A percentile compares a stretch with the other conserved stretches of the same genome.
Evolutionary conservation across 2,113 vertebrate genomes (phyloP).

Genomic region (Rhinogobius similis): DNA sequence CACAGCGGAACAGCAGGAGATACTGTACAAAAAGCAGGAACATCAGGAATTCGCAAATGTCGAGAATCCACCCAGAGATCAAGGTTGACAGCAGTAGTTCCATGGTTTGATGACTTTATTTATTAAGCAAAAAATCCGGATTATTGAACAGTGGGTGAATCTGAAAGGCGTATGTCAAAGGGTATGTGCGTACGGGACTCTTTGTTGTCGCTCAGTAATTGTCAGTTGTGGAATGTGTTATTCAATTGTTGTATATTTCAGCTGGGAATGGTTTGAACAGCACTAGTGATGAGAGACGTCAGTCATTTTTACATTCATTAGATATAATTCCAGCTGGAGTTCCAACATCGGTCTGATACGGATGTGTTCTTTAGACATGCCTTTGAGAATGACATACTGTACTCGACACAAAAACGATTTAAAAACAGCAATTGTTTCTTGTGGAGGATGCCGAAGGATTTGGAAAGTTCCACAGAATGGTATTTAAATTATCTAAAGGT

Average conservation of each 20-base stretch:
- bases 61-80: not conserved
- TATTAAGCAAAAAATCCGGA: not conserved
- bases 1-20: not conserved
- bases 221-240: not conserved
- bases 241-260: not conserved
- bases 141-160: not conserved
- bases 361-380: too few relatives aligned
- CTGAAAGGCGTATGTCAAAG: not conserved
- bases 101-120: not conserved
- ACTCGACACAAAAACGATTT: too few relatives aligned
- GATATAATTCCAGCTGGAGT: too few relatives aligned
- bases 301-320: too few relatives aligned
- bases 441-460: too few relatives aligned
- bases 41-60: not conserved
- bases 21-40: not conserved
- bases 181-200: not conserved
- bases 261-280: not conserved
- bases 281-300: not conserved
- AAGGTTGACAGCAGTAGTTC: not conserved
- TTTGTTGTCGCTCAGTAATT: too few relatives aligned
- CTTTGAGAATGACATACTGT: too few relatives aligned
- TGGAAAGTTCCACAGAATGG: too few relatives aligned
- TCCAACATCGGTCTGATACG: too few relatives aligned
- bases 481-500: too few relatives aligned
- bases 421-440: too few relatives aligned